These are phyloP conservation scores for Meandrina meandrites DNA, from an alignment of 92 coral and sea anemone species.

Conservation along the genomic window DNA sequence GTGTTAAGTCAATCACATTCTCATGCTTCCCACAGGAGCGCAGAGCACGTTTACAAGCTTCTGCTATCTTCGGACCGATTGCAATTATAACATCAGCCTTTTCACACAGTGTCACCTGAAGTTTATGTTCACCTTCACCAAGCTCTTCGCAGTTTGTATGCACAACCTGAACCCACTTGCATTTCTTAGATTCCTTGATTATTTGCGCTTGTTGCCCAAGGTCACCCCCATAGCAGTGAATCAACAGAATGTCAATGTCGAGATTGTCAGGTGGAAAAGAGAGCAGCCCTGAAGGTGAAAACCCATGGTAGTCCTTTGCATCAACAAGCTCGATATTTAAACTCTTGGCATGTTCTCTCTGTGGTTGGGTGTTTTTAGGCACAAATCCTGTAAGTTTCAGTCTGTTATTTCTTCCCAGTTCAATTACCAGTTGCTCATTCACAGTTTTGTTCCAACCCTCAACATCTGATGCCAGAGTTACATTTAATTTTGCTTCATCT, in stretches of 20 bases:
- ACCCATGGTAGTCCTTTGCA: neutral
- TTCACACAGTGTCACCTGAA: conserved; percentile 19
- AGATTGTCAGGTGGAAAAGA: conserved; percentile 28
- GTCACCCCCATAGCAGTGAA: conserved; percentile 12
- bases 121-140: neutral
- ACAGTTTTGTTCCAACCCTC: conserved; percentile 7
- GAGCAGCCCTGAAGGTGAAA: conserved; percentile 4
- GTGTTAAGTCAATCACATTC: conserved; percentile 16
- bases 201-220: conserved; percentile 33
- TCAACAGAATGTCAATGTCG: conserved; percentile 14
- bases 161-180: conserved; percentile 43
- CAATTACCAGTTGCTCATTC: conserved; percentile 20
- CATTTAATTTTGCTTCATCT: neutral
- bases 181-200: conserved; percentile 21
- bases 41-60: neutral
- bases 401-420: conserved; percentile 6
- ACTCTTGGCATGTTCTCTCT: conserved; percentile 6
- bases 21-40: neutral
- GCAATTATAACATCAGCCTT: conserved; percentile 26
- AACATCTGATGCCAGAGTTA: conserved; percentile 28
- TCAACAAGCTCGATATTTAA: conserved; percentile 27
- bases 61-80: conserved; percentile 29
- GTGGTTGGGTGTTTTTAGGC: conserved; percentile 7
- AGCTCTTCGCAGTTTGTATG: conserved; percentile 7
- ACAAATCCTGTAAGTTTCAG: conserved; percentile 32